A percentile compares a stretch with the other conserved stretches of the same genome.
Evolutionary conservation across 2,797 vertebrate species (phyloP).

Genomic region (Hydrophis major): DNA sequence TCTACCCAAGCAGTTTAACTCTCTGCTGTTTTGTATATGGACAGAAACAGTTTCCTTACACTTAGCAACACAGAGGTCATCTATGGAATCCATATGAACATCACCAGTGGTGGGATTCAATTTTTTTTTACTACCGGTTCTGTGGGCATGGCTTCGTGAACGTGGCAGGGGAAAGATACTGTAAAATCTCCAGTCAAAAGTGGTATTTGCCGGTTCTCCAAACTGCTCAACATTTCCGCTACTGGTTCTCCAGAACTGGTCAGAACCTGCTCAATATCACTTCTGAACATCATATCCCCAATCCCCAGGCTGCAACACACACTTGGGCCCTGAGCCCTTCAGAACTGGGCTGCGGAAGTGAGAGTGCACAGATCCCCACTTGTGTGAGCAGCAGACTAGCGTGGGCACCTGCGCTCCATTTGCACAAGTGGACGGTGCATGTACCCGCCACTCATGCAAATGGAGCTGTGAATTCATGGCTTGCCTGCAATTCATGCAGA

Average conservation of each 20-base stretch:
- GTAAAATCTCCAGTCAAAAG: too few species aligned
- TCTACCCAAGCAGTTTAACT: neutral
- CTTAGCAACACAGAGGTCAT: neutral
- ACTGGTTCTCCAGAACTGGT: too few species aligned
- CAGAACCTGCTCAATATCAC: too few species aligned
- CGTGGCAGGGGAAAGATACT: too few species aligned
- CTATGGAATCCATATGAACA: neutral
- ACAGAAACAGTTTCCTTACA: neutral
- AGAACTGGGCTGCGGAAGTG: neutral
- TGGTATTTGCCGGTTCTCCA: too few species aligned
- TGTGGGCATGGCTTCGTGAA: too few species aligned
- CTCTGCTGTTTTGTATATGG: neutral
- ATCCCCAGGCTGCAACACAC: neutral
- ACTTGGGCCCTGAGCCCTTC: neutral
- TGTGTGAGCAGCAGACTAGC: neutral
- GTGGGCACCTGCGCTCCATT: rapidly evolving
- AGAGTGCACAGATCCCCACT: neutral
- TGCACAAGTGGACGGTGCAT: neutral
- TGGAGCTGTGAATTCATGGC: neutral
- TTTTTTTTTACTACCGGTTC: too few species aligned
- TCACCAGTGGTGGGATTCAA: neutral
- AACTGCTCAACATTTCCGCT: too few species aligned
- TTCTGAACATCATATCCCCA: neutral
- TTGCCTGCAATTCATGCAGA: neutral
- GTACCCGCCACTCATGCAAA: neutral